Evolutionary conservation across 2,113 vertebrate genomes (phyloP), one percentile per base, ranked within the genome.

Genomic region (Limnothrissa miodon): DNA sequence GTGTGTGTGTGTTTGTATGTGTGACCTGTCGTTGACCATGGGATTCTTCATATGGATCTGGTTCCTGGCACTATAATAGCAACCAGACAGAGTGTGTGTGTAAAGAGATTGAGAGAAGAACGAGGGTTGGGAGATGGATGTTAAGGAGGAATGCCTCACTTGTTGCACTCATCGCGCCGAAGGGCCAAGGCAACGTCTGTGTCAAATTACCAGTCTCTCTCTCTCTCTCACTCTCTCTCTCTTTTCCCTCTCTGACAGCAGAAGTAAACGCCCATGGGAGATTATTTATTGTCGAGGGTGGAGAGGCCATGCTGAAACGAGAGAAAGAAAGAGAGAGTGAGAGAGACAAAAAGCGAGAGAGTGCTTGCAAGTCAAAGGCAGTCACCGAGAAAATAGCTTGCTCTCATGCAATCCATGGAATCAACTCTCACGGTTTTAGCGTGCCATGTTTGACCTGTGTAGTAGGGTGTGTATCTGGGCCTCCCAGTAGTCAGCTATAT

Each of bases 21-120:
- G 17, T 90, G 89, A 92, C 91, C 89, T 81, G 25, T 82, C 45
- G 82, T 45, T 89, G 89, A 90, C 88, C 89, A 87, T 79, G 59
- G 70, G 87, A 85, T 90, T 92, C 88, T 89, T 88, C 82, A 45
- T 87, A 89, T 87, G 81, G 88, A 90, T 92, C 86, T 79, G 59
- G 80, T 89, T 83, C 39, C 13, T 85, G 79, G 87, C 62, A 10
- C 42, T 70, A 39, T 93, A 92, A 93, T 91, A 81, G 85, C 86
- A 79, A 91, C 88, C 92, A 92, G 89, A 91, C 90, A 70, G 62
- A 70, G n/a, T 36, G 25, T 2, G 66, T 17, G 66, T 17, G 33
- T 4, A 29, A 33, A 70, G 29, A 70, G 4, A 33, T 11, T 15
- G 62, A 33, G n/a, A 70, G 62, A 70, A 29, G 25, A 36, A 70